Percentiles rank a stretch among this genome's conserved stretches.
These are phyloP conservation scores for Troilus luridus DNA, from an alignment of 2,888 invertebrate species.

Conservation along the genomic window DNA sequence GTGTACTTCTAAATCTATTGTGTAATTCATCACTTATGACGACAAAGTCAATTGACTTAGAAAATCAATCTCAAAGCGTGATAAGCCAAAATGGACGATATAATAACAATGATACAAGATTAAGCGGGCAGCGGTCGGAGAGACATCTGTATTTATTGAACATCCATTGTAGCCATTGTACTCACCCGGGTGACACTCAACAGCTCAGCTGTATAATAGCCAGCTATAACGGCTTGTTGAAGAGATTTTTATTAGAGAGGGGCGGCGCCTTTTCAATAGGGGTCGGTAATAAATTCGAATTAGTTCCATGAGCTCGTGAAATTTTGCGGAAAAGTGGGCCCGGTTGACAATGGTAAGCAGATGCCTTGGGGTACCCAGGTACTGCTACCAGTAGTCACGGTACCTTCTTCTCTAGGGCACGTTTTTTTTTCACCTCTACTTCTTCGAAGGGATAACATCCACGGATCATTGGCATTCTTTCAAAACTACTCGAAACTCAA, in stretches of 20 bases:
- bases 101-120: slow-evolving; percentile 12
- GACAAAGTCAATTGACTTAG: not conserved
- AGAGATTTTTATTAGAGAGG: slow-evolving; percentile 8
- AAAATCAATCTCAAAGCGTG: not conserved
- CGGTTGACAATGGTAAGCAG: not conserved
- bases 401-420: not conserved
- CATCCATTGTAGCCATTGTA: not conserved
- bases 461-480: not conserved
- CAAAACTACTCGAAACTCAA: not conserved
- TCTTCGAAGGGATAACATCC: not conserved
- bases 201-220: not conserved
- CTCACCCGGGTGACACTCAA: not conserved
- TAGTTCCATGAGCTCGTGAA: not conserved
- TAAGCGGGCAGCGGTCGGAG: not conserved
- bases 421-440: not conserved
- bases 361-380: not conserved
- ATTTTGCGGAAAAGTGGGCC: slow-evolving; percentile 28
- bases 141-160: not conserved
- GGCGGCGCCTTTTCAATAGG: not conserved
- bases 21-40: not conserved
- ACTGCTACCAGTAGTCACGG: not conserved
- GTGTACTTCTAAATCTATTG: not conserved
- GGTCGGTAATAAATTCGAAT: not conserved
- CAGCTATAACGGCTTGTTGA: not conserved
- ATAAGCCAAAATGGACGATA: slow-evolving; percentile 12